Evolutionary conservation across 1,140 invertebrate genomes (phyloP), one percentile per base, ranked within the genome.

Genomic region (Cydia pomonella): DNA sequence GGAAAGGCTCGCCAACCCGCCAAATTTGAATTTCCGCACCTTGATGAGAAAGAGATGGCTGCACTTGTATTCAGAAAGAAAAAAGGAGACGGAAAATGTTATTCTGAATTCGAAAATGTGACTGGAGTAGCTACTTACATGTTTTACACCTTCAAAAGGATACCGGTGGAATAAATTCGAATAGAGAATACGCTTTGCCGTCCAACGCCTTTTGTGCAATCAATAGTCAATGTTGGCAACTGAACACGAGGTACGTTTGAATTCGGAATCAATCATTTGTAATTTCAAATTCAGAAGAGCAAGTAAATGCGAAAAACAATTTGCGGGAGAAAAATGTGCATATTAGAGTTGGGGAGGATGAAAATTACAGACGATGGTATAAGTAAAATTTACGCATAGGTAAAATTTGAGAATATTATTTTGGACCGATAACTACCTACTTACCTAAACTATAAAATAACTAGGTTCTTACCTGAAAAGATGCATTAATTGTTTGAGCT

Each of bases 11-110:
- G 86, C 84, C 78, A 84, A 88, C 80, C 84, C 86, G 87, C 79
- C 77, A 91, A 91, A 92, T 91, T 91, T 88, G 83, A 91, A 92
- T 91, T 91, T 92, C 91, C 91, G 87, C 86, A 89, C 85, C 89
- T 84, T 77, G 78, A 81, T 81, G 76, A 27, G 81, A 87, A 73
- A 75, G 80, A 82, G 87, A 88, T 7, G 29, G 62, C 72, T 33
- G 62, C 18, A 77, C 47, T 7, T 7, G 38, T 38, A 44, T 33
- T 9, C 21, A 50, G 5, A 38, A 18, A 12, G 76, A 13, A 9
- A 0, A 79, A 86, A 66, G 76, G 80, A 47, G 82, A 84, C 38
- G 66, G 23, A 76, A 79, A 82, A 87, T 84, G 74, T 83, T 86
- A 83, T 87, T 84, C 81, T 63, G 76, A 84, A 88, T 85, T 76